Percentiles rank a stretch among this genome's conserved stretches.
These are phyloP conservation scores for Bombylius discolor DNA, from an alignment of 2,888 invertebrate species.

Conservation along the genomic window DNA sequence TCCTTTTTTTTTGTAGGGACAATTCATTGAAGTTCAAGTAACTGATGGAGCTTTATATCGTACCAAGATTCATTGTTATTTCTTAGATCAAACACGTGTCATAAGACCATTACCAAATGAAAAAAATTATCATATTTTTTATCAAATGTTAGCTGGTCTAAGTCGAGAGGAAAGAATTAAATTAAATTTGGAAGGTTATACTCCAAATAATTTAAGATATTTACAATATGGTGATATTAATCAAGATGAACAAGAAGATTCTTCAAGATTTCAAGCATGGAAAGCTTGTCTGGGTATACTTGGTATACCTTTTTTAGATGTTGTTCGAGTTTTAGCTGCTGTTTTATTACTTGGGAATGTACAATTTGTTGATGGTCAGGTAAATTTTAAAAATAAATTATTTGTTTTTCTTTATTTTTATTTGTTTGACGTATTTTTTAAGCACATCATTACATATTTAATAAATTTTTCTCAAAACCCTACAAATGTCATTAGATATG, in stretches of 20 bases:
- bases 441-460: no score
- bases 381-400: slow-evolving; percentile 16
- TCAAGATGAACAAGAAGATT: slow-evolving; percentile 61
- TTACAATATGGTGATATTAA: slow-evolving; percentile 59
- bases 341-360: slow-evolving; percentile 86
- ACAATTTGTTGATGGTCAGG: slow-evolving; percentile 67
- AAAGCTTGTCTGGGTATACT: slow-evolving; percentile 79
- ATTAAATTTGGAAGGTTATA: slow-evolving; percentile 76
- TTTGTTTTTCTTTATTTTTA: neutral
- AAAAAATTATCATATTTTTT: slow-evolving; percentile 94
- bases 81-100: slow-evolving; percentile 85
- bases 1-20: slow-evolving; percentile 47
- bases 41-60: slow-evolving; percentile 88
- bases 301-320: slow-evolving; percentile 88
- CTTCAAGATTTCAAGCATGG: slow-evolving; percentile 76
- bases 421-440: neutral
- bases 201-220: slow-evolving; percentile 68
- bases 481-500: no score
- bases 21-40: slow-evolving; percentile 92
- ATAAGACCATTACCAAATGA: slow-evolving; percentile 74
- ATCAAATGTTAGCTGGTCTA: slow-evolving; percentile 86
- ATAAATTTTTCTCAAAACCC: no score
- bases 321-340: slow-evolving; percentile 80
- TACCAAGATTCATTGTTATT: slow-evolving; percentile 93
- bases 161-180: slow-evolving; percentile 73